Conservation (phyloP, 2,113 vertebrate species). For the Ochotona curzoniae region DNA sequence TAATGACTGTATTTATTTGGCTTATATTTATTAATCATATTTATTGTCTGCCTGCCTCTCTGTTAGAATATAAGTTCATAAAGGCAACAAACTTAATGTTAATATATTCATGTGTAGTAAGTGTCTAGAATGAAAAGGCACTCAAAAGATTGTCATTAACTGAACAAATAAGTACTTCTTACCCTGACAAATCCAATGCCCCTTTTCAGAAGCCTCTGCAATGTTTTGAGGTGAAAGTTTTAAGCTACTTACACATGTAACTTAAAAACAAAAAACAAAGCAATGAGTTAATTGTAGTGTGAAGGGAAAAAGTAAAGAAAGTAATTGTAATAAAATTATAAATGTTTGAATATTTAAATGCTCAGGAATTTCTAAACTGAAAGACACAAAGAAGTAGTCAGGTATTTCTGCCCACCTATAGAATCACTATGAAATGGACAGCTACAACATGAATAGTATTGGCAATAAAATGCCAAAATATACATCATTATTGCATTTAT, state of each 20-base stretch:
- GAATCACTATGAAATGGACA: background rate
- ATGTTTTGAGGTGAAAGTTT: background rate
- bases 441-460: background rate
- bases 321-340: background rate
- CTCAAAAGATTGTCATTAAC: background rate
- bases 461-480: background rate
- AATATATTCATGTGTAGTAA: background rate
- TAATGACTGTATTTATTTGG: background rate
- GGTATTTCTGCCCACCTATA: background rate
- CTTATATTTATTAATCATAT: background rate
- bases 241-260: background rate
- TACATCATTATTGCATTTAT: background rate
- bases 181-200: background rate
- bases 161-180: background rate
- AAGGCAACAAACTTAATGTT: background rate
- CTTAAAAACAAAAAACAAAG: background rate
- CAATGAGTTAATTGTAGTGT: background rate
- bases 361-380: constrained; percentile 1
- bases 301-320: constrained; percentile 19
- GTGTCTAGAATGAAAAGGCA: background rate
- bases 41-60: background rate
- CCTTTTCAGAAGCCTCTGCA: background rate
- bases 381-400: background rate
- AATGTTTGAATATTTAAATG: background rate
- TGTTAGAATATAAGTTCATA: background rate